These are phyloP conservation scores for Lobophora halterata DNA, from an alignment of 2,888 invertebrate species.

Conservation along the genomic window DNA sequence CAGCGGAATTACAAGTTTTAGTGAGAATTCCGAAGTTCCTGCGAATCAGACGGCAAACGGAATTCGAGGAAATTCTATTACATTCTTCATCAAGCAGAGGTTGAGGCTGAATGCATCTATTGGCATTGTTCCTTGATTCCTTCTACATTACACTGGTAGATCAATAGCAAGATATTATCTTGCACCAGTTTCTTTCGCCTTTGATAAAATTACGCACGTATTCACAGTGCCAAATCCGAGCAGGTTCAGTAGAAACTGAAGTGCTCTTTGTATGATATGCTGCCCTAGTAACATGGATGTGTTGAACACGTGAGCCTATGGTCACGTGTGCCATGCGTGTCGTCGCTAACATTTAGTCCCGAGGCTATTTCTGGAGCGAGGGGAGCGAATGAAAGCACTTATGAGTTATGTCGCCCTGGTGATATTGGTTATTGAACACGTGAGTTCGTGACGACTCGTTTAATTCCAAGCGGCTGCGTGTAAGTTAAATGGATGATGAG, in stretches of 20 bases:
- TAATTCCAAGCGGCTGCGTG: too few relatives aligned
- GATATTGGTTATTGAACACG: slow-evolving; percentile 5
- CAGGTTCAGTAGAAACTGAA: too few relatives aligned
- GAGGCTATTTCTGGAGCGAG: neutral
- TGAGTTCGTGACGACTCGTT: slow-evolving; percentile 1
- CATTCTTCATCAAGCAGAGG: slow-evolving; percentile 12
- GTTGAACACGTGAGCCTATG: slow-evolving; percentile 26
- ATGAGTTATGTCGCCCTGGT: slow-evolving; percentile 5
- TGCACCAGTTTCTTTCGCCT: too few relatives aligned
- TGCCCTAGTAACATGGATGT: slow-evolving; percentile 20
- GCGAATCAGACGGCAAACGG: slow-evolving; percentile 17
- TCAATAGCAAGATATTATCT: too few relatives aligned
- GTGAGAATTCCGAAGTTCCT: slow-evolving; percentile 40
- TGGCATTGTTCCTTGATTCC: too few relatives aligned
- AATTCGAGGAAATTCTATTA: slow-evolving; percentile 8
- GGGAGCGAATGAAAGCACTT: neutral
- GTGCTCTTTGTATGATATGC: slow-evolving; percentile 18
- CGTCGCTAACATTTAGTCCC: neutral
- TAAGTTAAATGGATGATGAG: too few relatives aligned
- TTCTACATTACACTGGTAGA: too few relatives aligned
- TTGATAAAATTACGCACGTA: neutral
- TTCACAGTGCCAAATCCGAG: too few relatives aligned
- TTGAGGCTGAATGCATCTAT: too few relatives aligned
- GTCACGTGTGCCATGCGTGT: slow-evolving; percentile 5
- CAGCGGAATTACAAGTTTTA: slow-evolving; percentile 58